A percentile compares a stretch with the other conserved stretches of the same genome.
Conservation (phyloP, 1,140 invertebrate species). For the Atta texana region DNA sequence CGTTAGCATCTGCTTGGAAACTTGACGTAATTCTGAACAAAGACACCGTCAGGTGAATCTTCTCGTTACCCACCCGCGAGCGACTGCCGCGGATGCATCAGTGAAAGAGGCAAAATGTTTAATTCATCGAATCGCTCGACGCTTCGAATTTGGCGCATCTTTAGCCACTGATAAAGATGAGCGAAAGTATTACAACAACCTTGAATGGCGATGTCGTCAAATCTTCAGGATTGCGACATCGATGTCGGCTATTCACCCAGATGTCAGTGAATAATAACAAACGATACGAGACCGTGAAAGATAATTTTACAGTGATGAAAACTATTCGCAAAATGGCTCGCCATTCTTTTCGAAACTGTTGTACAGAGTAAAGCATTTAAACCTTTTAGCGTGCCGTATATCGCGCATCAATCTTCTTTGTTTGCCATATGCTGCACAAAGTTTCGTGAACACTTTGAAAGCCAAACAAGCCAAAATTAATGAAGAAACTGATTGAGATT, state of each 20-base stretch:
- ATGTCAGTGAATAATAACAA: neutral
- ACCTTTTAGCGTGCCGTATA: constrained; percentile 10
- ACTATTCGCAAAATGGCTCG: neutral
- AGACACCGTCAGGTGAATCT: neutral
- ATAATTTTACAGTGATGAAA: constrained; percentile 8
- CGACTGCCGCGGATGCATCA: neutral
- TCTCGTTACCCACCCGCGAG: neutral
- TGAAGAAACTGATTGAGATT: neutral
- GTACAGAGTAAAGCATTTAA: constrained; percentile 34
- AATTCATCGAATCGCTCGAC: constrained; percentile 50
- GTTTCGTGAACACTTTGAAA: neutral
- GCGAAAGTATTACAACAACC: constrained; percentile 51
- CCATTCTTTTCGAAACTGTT: constrained; percentile 21
- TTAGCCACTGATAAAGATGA: constrained; percentile 31
- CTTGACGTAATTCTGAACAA: neutral
- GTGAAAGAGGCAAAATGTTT: constrained; percentile 52
- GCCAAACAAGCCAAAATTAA: neutral
- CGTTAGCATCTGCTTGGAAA: constrained; percentile 30
- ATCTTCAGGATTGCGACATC: constrained; percentile 4
- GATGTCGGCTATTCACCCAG: neutral
- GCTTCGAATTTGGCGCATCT: constrained; percentile 17
- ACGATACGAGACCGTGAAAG: neutral
- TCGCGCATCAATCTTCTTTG: constrained; percentile 24
- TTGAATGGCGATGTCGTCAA: constrained; percentile 23
- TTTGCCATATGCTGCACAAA: neutral